These are phyloP conservation scores for Calidris pygmaea DNA, from an alignment of 2,113 vertebrate species.

Conservation along the genomic window DNA sequence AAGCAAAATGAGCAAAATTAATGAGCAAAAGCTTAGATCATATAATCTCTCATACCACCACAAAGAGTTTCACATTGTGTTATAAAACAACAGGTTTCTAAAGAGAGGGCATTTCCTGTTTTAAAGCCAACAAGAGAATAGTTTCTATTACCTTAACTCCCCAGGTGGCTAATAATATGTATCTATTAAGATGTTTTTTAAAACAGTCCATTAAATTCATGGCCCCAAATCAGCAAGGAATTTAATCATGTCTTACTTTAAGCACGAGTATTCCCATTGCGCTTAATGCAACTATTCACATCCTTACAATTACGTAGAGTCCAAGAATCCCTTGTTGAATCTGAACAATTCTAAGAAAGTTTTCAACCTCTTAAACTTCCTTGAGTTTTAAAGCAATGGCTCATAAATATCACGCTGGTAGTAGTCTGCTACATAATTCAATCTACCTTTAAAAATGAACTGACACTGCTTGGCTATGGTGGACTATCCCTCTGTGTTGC, in stretches of 20 bases:
- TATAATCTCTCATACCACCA: neutral
- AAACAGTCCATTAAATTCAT: slow-evolving; percentile 31
- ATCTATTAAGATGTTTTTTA: slow-evolving; percentile 36
- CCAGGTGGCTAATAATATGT: slow-evolving; percentile 4
- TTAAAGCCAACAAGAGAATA: slow-evolving; percentile 36
- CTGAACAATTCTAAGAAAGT: neutral
- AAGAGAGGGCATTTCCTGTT: neutral
- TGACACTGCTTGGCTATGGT: neutral
- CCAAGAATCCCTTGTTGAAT: neutral
- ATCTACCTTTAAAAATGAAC: neutral
- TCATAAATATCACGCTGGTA: neutral
- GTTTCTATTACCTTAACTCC: neutral
- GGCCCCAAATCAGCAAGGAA: slow-evolving; percentile 4
- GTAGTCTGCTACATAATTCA: neutral
- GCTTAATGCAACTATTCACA: neutral
- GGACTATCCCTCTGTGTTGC: neutral
- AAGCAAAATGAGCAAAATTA: slow-evolving; percentile 16
- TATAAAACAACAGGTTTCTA: neutral
- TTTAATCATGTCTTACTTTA: slow-evolving; percentile 2
- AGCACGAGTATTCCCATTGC: neutral
- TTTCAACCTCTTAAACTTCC: neutral
- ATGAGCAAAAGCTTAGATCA: neutral
- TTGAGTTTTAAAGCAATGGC: neutral
- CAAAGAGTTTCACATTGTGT: neutral
- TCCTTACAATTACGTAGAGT: neutral